These are phyloP conservation scores for Platalea minor DNA, from an alignment of 2,797 vertebrate species.

Conservation along the genomic window DNA sequence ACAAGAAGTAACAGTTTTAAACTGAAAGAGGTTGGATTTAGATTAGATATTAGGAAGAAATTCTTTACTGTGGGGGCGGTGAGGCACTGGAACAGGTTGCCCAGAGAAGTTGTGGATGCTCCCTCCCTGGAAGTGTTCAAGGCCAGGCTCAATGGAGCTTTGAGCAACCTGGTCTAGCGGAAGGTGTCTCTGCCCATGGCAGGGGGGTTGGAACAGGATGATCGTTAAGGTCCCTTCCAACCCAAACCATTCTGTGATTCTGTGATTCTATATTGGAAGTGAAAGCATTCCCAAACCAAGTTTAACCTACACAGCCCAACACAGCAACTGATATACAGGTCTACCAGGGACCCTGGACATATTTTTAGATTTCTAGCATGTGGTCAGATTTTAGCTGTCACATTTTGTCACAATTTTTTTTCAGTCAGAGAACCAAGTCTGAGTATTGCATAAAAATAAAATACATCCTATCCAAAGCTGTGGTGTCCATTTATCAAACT, in stretches of 20 bases:
- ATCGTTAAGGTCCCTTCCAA: neutral
- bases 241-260: neutral
- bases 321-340: neutral
- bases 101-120: no score
- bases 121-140: no score
- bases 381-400: neutral
- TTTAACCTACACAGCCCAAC: neutral
- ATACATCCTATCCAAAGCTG: neutral
- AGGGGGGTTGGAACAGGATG: neutral
- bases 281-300: neutral
- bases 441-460: neutral
- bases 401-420: neutral
- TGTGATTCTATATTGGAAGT: neutral
- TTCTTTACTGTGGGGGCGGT: no score
- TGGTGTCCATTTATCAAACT: neutral
- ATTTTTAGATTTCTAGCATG: neutral
- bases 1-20: no score
- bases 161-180: neutral
- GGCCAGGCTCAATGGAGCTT: neutral
- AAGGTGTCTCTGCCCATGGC: neutral
- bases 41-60: no score
- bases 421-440: neutral
- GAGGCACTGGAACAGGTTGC: no score
- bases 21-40: no score
- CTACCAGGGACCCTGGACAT: neutral